A percentile compares a stretch with the other conserved stretches of the same genome.
Evolutionary conservation across 1,140 invertebrate species (phyloP).

Genomic region (Danaus melanippus): DNA sequence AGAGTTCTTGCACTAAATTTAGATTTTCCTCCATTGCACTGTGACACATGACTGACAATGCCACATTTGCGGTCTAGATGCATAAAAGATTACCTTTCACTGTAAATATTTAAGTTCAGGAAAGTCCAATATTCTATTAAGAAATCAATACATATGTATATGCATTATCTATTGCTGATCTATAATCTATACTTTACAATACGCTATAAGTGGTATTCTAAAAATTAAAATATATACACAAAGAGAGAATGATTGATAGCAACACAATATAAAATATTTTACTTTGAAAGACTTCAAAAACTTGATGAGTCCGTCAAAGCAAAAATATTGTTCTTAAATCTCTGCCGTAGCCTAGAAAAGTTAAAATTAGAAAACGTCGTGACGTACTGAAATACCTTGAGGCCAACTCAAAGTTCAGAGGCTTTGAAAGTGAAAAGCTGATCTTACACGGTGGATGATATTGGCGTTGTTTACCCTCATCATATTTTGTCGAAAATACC

Average conservation of each 20-base stretch:
- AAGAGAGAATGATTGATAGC: no score
- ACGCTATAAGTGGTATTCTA: no score
- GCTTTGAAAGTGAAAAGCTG: conserved; percentile 43
- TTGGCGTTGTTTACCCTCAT: conserved; percentile 36
- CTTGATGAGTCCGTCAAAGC: conserved; percentile 49
- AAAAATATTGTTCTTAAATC: conserved; percentile 51
- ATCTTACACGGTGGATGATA: conserved; percentile 31
- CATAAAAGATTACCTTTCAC: conserved; percentile 13
- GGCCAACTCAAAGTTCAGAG: conserved; percentile 49
- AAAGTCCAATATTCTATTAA: not conserved
- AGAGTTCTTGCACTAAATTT: conserved; percentile 25
- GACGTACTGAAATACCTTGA: conserved; percentile 54
- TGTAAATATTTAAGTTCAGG: no score
- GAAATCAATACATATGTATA: conserved; percentile 2
- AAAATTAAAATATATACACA: no score
- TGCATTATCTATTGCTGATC: no score
- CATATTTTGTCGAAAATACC: conserved; percentile 25
- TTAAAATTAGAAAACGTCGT: conserved; percentile 63
- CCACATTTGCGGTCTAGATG: conserved; percentile 3
- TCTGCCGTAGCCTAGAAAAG: conserved; percentile 43
- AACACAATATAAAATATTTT: no score
- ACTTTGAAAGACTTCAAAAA: conserved; percentile 50
- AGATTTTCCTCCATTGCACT: conserved; percentile 16
- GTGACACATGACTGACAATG: conserved; percentile 4
- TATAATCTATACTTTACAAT: no score